phyloP scores from a whole-genome alignment of 1,140 invertebrate species.

The Cyphomyrmex costatus region DNA sequence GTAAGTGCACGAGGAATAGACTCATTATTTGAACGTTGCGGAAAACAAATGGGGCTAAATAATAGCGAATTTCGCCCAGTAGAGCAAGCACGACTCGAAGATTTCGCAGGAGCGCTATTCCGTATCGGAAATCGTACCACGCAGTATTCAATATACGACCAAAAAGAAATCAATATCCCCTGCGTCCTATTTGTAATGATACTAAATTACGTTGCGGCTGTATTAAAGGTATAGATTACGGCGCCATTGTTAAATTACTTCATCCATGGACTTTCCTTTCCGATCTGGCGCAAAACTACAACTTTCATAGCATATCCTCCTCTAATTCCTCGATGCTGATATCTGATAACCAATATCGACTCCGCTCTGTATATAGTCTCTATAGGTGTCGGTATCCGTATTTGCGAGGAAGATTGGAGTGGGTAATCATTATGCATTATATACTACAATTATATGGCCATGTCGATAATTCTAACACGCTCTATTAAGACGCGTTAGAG shows the following conservation, averaged over 20 bases:
- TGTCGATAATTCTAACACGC: background rate
- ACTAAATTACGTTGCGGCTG: slow-evolving; percentile 36
- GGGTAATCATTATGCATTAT: background rate
- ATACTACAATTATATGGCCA: background rate
- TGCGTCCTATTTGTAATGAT: background rate
- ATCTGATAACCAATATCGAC: slow-evolving; percentile 27
- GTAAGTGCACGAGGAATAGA: slow-evolving; percentile 34
- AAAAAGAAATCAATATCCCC: slow-evolving; percentile 29
- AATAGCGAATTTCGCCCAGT: slow-evolving; percentile 11
- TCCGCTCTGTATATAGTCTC: background rate
- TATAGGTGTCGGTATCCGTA: background rate
- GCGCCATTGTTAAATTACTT: slow-evolving; percentile 55
- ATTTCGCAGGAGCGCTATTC: slow-evolving; percentile 24
- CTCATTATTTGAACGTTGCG: slow-evolving; percentile 37
- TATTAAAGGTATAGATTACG: slow-evolving; percentile 46
- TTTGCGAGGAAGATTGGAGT: background rate
- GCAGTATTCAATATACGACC: background rate
- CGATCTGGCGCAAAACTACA: background rate
- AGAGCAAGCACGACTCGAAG: background rate
- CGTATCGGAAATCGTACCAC: slow-evolving; percentile 3
- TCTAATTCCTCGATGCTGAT: slow-evolving; percentile 21
- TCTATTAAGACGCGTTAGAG: background rate
- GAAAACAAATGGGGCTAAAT: slow-evolving; percentile 35
- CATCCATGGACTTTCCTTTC: background rate
- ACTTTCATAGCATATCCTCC: slow-evolving; percentile 9